These are phyloP conservation scores for Suncus etruscus DNA, from an alignment of 2,113 vertebrate species.

Conservation along the genomic window DNA sequence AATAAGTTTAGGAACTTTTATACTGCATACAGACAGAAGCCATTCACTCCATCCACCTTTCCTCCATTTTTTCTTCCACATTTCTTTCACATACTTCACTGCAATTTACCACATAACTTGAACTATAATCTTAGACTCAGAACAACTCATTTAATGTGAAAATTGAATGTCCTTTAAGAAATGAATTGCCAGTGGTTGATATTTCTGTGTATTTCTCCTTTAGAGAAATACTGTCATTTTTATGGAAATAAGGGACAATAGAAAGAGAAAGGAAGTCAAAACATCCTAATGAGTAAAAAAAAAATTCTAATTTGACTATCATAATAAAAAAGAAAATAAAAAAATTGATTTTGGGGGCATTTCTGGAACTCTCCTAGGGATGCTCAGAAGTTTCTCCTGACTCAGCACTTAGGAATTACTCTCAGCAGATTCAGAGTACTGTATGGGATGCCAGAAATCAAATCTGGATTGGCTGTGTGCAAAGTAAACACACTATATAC, in stretches of 20 bases:
- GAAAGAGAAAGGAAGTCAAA: constrained; percentile 50
- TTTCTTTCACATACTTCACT: constrained; percentile 62
- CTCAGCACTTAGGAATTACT: no score
- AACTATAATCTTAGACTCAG: constrained; percentile 61
- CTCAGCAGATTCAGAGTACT: no score
- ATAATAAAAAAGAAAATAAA: neutral
- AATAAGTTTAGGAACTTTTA: neutral
- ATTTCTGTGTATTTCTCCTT: constrained; percentile 59
- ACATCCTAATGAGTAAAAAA: constrained; percentile 10
- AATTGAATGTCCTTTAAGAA: constrained; percentile 77
- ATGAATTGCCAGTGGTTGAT: constrained; percentile 66
- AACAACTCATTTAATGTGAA: constrained; percentile 79
- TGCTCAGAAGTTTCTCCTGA: no score
- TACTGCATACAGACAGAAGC: constrained; percentile 21
- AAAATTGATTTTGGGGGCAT: no score
- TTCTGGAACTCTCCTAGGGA: no score
- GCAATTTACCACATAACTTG: constrained; percentile 60
- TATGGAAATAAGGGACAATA: constrained; percentile 1
- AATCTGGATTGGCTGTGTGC: no score
- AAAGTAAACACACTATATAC: no score
- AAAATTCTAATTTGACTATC: constrained; percentile 29
- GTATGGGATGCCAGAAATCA: no score
- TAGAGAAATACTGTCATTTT: constrained; percentile 48
- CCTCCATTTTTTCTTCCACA: constrained; percentile 9
- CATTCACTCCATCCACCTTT: neutral